Evolutionary conservation across 37 sponge, comb jelly and placozoan species (phyloP).

Genomic region (Mnemiopsis leidyi): DNA sequence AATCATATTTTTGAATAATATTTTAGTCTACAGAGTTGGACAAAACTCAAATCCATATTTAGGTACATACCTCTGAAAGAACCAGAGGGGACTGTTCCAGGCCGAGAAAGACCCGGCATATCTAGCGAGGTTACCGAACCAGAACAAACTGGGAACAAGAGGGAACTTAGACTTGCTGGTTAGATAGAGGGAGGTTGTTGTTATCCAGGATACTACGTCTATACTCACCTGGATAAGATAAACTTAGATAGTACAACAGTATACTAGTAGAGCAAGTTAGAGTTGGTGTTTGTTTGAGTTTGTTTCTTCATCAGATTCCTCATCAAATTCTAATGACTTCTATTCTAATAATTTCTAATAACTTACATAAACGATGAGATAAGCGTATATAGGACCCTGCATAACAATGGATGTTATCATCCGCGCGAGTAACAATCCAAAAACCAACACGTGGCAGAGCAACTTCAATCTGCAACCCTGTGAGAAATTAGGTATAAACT

Average conservation of each 20-base stretch:
- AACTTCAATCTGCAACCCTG: slow-evolving; percentile 26
- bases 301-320: no score
- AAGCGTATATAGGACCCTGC: slow-evolving; percentile 14
- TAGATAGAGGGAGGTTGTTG: not conserved
- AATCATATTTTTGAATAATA: no score
- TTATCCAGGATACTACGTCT: not conserved
- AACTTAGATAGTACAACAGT: no score
- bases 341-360: no score
- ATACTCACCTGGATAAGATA: not conserved
- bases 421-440: slow-evolving; percentile 1
- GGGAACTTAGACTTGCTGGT: not conserved
- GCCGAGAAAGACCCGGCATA: slow-evolving; percentile 18
- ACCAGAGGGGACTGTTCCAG: slow-evolving; percentile 30
- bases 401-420: not conserved
- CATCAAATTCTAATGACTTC: not conserved
- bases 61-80: slow-evolving; percentile 28
- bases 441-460: not conserved
- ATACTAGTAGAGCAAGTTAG: no score
- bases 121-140: slow-evolving; percentile 27
- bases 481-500: no score
- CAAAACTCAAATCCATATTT: not conserved
- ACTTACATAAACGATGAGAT: slow-evolving; percentile 29
- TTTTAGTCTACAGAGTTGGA: not conserved
- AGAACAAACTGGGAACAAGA: slow-evolving; percentile 14
- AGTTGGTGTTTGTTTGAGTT: no score